Conservation (phyloP, 2,888 invertebrate species). For the Spodoptera exigua region DNA sequence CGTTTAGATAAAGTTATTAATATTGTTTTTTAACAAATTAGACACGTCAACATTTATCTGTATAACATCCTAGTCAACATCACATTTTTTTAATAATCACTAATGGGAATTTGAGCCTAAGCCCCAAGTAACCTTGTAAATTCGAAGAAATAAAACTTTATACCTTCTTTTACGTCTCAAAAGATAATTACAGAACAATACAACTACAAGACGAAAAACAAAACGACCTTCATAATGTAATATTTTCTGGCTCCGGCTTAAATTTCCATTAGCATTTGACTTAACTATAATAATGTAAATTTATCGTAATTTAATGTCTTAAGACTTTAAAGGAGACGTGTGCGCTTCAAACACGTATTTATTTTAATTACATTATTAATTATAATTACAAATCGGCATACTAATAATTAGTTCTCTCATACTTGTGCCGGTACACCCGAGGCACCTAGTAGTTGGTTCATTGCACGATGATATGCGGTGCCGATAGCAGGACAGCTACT, state of each 20-base stretch:
- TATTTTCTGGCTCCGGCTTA: constrained; percentile 18
- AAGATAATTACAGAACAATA: neutral
- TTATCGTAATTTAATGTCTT: constrained; percentile 58
- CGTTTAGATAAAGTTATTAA: constrained; percentile 64
- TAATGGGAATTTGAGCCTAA: constrained; percentile 50
- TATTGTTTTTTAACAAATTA: constrained; percentile 83
- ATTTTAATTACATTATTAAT: constrained; percentile 64
- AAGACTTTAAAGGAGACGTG: constrained; percentile 74
- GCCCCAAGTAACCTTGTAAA: neutral
- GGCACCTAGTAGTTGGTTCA: constrained; percentile 76
- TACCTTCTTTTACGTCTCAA: neutral
- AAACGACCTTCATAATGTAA: constrained; percentile 3
- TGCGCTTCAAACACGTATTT: constrained; percentile 86
- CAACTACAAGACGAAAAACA: constrained; percentile 1
- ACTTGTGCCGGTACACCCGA: constrained; percentile 51
- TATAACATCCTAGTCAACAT: constrained; percentile 83
- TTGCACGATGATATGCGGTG: constrained; percentile 98
- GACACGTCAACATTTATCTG: constrained; percentile 82
- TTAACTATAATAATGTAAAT: constrained; percentile 59
- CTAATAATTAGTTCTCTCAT: constrained; percentile 85
- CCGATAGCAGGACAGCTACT: constrained; percentile 96
- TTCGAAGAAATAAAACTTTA: constrained; percentile 10
- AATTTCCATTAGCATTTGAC: constrained; percentile 51
- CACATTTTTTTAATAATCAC: constrained; percentile 81
- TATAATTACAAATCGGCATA: constrained; percentile 69